These are phyloP conservation scores for Aptenodytes forsteri DNA, from an alignment of 2,113 vertebrate genomes.

Conservation along the genomic window DNA sequence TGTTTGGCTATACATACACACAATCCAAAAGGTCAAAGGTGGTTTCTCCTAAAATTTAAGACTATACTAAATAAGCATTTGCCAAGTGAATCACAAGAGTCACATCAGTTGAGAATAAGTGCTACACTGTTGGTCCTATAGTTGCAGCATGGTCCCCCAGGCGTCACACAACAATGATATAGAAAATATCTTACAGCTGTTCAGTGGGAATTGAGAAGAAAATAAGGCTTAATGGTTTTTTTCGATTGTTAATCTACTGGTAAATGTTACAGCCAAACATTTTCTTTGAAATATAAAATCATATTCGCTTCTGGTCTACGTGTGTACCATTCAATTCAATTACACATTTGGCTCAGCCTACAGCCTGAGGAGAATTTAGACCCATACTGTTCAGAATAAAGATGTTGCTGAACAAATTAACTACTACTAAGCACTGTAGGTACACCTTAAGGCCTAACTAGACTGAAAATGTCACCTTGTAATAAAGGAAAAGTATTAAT, in stretches of 20 bases:
- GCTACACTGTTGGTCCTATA: not conserved
- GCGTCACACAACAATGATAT: not conserved
- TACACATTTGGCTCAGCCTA: not conserved
- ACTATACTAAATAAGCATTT: not conserved
- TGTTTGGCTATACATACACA: not conserved
- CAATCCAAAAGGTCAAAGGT: not conserved
- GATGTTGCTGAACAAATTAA: not conserved
- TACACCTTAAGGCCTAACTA: not conserved
- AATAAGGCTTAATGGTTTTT: not conserved
- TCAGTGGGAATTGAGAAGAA: not conserved
- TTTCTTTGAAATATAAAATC: not conserved
- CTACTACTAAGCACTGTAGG: not conserved
- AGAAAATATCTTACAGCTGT: not conserved
- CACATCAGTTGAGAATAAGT: not conserved
- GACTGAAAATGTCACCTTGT: not conserved
- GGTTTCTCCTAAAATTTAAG: not conserved
- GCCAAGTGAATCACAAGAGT: not conserved
- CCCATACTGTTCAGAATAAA: not conserved
- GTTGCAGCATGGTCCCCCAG: not conserved
- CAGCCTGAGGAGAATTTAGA: not conserved
- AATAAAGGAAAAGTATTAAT: not conserved
- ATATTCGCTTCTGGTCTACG: not conserved
- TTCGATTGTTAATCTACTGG: not conserved
- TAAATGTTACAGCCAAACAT: not conserved
- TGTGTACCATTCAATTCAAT: not conserved